Base-by-base conservation (phyloP, 2,888 invertebrate genomes). In the Autographa gamma region DNA sequence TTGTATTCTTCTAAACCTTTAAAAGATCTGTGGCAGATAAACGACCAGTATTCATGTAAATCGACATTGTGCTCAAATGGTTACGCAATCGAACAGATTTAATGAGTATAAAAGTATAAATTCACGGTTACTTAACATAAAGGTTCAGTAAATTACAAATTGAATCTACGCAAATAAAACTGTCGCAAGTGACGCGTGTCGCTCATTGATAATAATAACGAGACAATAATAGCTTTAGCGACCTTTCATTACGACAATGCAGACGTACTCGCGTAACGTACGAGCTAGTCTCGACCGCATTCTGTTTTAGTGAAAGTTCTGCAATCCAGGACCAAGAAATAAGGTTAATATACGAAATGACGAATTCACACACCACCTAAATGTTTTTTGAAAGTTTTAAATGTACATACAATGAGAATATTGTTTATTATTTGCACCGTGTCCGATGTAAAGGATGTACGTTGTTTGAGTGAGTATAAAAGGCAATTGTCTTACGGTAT, bases 181-280 rank as follows among this genome's bases (percentile, higher is more conserved):
- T 90, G 90, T 89, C 86, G 72, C 77, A 84, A 89, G 71, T 87
- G 91, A 90, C 89, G 92, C 93, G 91, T 91, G 88, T 89, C 93
- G 89, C 91, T 91, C 92, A 93, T 93, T 93, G 93, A 93, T 93
- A 91, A 90, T 92, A 90, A 91, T 92, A 93, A 92, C 82, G 72
- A 81, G 79, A 79, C 79, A 86, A 87, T 88, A 88, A 89, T 90
- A 90, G 89, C 79, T 85, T 81, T 83, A 81, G 82, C 86, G 92
- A 90, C 92, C 92, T 92, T 91, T 87, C 87, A 84, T 86, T 82
- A 83, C 90, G 89, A 87, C 90, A 90, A 88, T 86, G 79, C 74
- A 13, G 25, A n/a, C n/a, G 38, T 38, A 38, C 4, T 5, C 5
- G 43, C 16, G 14, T 78, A 86, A 80, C 65, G 80, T 77, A 56